Evolutionary conservation across 2,797 vertebrate species (phyloP).

Genomic region (Podarcis lilfordi): DNA sequence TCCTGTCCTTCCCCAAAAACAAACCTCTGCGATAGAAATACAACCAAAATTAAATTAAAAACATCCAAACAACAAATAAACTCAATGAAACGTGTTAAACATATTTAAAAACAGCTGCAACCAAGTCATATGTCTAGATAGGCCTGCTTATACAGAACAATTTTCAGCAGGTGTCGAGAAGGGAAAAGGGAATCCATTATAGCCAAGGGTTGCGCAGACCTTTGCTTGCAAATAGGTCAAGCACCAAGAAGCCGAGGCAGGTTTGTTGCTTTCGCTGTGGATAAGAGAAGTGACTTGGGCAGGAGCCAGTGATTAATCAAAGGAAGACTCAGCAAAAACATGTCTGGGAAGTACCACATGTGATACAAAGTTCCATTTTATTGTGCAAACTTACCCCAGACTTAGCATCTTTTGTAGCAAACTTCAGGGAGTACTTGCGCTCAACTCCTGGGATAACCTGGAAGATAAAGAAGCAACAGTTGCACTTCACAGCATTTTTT

Average conservation of each 20-base stretch:
- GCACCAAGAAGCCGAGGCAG: not conserved
- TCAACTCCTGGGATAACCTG: constrained; percentile 56
- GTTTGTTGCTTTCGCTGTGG: not conserved
- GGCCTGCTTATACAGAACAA: too few relatives aligned
- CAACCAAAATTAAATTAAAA: too few relatives aligned
- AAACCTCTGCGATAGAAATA: too few relatives aligned
- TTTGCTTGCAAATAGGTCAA: not conserved
- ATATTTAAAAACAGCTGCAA: too few relatives aligned
- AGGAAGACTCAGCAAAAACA: not conserved
- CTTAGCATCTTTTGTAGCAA: constrained; percentile 57
- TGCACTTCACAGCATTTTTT: not conserved
- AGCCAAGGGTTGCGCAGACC: not conserved
- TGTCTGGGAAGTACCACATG: not conserved
- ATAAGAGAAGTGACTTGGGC: not conserved
- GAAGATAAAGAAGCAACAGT: constrained; percentile 37
- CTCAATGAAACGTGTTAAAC: too few relatives aligned
- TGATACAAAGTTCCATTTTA: rapidly evolving
- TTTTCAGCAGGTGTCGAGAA: too few relatives aligned
- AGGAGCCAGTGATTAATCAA: not conserved
- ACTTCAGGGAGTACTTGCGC: constrained; percentile 63
- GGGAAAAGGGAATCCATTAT: not conserved
- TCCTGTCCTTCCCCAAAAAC: too few relatives aligned
- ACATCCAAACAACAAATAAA: too few relatives aligned
- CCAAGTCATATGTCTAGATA: too few relatives aligned
- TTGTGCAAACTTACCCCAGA: constrained; percentile 55